These are phyloP conservation scores for Arothron firmamentum DNA, from an alignment of 2,113 vertebrate genomes.

Conservation along the genomic window DNA sequence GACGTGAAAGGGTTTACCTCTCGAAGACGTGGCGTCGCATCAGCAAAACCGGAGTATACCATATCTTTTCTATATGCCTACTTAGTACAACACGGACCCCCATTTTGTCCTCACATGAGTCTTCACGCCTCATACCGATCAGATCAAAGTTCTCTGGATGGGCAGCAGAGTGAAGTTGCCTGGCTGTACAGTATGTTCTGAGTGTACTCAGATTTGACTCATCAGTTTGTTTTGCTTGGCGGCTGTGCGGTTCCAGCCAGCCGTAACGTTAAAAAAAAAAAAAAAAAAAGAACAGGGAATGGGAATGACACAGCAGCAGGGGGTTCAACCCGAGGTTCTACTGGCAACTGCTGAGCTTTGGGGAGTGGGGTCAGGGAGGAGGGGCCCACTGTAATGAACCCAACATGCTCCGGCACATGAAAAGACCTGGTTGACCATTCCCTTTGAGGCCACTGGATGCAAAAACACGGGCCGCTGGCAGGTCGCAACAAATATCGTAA, in stretches of 20 bases:
- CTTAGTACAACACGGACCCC: slow-evolving; percentile 4
- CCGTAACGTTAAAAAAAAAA: slow-evolving; percentile 16
- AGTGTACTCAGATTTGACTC: slow-evolving; percentile 46
- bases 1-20: too few relatives aligned
- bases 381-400: slow-evolving; percentile 36
- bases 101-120: slow-evolving; percentile 13
- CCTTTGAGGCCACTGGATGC: slow-evolving; percentile 70
- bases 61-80: not conserved
- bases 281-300: slow-evolving; percentile 42
- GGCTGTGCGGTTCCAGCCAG: slow-evolving; percentile 38
- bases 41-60: not conserved
- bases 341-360: slow-evolving; percentile 48
- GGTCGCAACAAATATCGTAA: slow-evolving; percentile 68
- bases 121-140: slow-evolving; percentile 21
- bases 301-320: slow-evolving; percentile 61
- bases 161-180: slow-evolving; percentile 20
- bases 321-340: slow-evolving; percentile 51
- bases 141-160: slow-evolving; percentile 28
- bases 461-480: slow-evolving; percentile 57
- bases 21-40: too few relatives aligned
- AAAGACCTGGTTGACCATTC: slow-evolving; percentile 73
- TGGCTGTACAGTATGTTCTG: slow-evolving; percentile 32
- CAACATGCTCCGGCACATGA: slow-evolving; percentile 57
- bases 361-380: slow-evolving; percentile 30
- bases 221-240: slow-evolving; percentile 61